Evolutionary conservation across 37 sponge, comb jelly and placozoan genomes (phyloP), one percentile per base, ranked within the genome.

Genomic region (Halisarca cf. caerulea): DNA sequence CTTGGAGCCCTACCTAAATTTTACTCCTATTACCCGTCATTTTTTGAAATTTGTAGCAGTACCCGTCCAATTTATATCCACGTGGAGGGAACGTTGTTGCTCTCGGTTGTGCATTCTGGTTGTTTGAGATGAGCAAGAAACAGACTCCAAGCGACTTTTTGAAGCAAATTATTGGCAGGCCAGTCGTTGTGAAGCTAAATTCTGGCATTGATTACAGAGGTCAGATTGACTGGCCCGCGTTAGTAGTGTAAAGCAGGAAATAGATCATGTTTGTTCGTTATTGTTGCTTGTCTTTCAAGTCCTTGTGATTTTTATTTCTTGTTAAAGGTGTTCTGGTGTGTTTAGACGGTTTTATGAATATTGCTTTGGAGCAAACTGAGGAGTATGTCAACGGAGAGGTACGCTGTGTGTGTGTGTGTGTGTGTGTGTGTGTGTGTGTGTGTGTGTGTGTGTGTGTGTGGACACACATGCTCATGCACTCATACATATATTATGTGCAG

Each of bases 171-270:
- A 96, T 93, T 20, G 99, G 99, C 23, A 86, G 95, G 30, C 99
- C 99, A 23, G 99, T 99, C 0, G 94, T 95, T 14, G 99, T 99
- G 53, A 98, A 96, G 81, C 87, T 95, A 0, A 96, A 95, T 73
- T 99, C 99, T 27, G 99, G 99, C 15, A 97, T 96, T 2, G 99
- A 99, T 72, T 99, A 99, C 80, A 90, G 99, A 93, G 99, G 99
- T 90, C 82, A 82, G 78, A 0, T 45, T 14, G 25, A 66, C 11
- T 66, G 25, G 24, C 69, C n/a, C n/a, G n/a, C n/a, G n/a, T n/a
- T n/a, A n/a, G n/a, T n/a, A n/a, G n/a, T n/a, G n/a, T n/a, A n/a
- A n/a, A n/a, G n/a, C n/a, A n/a, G n/a, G n/a, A n/a, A n/a, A n/a
- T n/a, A n/a, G n/a, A n/a, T n/a, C n/a, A n/a, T n/a, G n/a, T n/a